phyloP scores from a whole-genome alignment of 1,140 invertebrate genomes.

The Acromyrmex charruanus region DNA sequence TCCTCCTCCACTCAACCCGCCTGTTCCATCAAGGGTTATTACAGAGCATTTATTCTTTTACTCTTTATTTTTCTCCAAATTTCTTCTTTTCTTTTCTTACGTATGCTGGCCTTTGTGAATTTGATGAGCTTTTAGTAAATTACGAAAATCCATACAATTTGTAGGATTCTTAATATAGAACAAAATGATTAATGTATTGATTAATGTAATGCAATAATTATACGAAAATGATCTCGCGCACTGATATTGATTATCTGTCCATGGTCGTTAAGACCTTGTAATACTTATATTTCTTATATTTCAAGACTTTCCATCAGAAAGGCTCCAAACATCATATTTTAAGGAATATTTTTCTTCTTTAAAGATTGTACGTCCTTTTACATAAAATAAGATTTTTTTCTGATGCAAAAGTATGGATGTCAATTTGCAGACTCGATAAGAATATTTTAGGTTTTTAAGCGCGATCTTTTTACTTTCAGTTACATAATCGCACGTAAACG shows the following conservation, averaged over 20 bases:
- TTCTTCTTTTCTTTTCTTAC: background rate
- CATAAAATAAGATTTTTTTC: background rate
- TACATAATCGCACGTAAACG: conserved; percentile 19
- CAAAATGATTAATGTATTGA: background rate
- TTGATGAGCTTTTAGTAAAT: background rate
- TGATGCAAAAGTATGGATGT: background rate
- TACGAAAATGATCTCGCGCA: background rate
- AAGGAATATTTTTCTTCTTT: background rate
- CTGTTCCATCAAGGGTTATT: background rate
- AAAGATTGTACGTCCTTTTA: background rate
- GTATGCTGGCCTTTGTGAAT: background rate
- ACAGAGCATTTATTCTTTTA: background rate
- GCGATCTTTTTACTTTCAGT: background rate
- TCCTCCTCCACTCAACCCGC: conserved; percentile 22
- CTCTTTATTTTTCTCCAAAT: background rate
- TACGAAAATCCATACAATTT: background rate
- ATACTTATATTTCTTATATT: conserved; percentile 47
- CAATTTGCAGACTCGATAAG: background rate
- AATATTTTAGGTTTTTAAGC: conserved; percentile 4
- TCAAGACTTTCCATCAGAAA: conserved; percentile 13
- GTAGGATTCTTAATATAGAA: background rate
- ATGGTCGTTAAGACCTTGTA: conserved; percentile 10
- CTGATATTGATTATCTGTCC: conserved; percentile 23
- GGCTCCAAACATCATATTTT: background rate
- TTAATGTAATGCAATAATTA: conserved; percentile 16